Conservation (phyloP, 2,797 vertebrate genomes). For the Callimico goeldii region DNA sequence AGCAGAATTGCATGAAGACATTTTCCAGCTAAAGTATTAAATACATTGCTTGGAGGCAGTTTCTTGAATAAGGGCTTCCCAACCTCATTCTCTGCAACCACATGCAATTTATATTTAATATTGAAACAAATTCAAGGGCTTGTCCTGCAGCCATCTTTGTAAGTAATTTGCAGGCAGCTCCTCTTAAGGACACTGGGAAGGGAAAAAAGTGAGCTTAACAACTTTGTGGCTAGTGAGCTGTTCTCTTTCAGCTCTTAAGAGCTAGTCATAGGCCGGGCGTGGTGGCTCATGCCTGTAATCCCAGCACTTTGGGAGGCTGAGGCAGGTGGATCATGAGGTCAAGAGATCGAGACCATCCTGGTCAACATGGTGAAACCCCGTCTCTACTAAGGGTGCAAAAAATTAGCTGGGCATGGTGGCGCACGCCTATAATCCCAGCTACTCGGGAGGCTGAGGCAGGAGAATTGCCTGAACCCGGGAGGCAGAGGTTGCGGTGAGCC, state of each 20-base stretch:
- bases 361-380: too few species aligned
- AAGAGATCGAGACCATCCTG: too few species aligned
- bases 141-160: slow-evolving; percentile 23
- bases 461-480: too few species aligned
- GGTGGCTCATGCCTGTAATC: too few species aligned
- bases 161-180: background rate
- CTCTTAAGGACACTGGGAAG: background rate
- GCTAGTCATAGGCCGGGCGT: background rate
- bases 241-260: background rate
- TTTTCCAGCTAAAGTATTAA: background rate
- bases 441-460: too few species aligned
- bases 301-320: too few species aligned
- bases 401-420: too few species aligned
- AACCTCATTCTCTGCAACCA: fast-evolving
- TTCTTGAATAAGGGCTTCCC: background rate
- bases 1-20: background rate
- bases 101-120: slow-evolving; percentile 24
- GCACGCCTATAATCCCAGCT: too few species aligned
- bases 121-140: background rate
- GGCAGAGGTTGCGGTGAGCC: too few species aligned
- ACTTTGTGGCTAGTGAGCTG: background rate
- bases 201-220: background rate
- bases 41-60: background rate
- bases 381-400: too few species aligned
- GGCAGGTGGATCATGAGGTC: too few species aligned